Conservation (phyloP, 2,797 vertebrate species). For the Gymnoscopelus braueri region DNA sequence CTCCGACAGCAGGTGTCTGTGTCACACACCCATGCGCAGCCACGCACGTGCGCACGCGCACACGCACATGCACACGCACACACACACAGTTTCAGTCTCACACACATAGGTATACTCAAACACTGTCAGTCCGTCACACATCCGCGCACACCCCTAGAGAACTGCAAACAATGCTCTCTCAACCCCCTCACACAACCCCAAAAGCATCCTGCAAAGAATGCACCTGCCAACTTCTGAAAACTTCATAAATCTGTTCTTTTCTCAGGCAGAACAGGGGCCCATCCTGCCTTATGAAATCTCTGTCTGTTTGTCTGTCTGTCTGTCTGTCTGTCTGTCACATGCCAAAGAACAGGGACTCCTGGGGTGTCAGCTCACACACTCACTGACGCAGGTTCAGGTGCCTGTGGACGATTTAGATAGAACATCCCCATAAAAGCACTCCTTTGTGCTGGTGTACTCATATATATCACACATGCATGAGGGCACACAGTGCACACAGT, state of each 20-base stretch:
- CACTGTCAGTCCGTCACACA: slow-evolving; percentile 3
- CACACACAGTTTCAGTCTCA: not conserved
- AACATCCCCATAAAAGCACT: slow-evolving; percentile 1
- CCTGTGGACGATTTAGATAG: slow-evolving; percentile 7
- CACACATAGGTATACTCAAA: not conserved
- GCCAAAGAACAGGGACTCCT: not conserved
- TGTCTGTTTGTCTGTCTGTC: not conserved
- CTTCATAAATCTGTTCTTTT: slow-evolving; percentile 21
- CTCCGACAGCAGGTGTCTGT: slow-evolving; percentile 50
- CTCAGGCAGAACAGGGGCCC: slow-evolving; percentile 12
- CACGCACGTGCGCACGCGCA: not conserved
- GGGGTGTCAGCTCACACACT: not conserved
- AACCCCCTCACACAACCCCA: not conserved
- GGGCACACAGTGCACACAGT: not conserved
- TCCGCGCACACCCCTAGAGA: not conserved
- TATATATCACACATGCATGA: not conserved
- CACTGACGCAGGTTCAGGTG: not conserved
- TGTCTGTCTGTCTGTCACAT: slow-evolving; percentile 9
- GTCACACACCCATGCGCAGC: slow-evolving; percentile 5
- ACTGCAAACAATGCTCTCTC: not conserved
- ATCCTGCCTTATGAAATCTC: not conserved
- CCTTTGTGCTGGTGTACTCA: not conserved
- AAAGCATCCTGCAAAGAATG: not conserved
- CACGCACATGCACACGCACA: not conserved
- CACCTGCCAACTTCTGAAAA: slow-evolving; percentile 30